These are phyloP conservation scores for Sebastiscus tertius DNA, from an alignment of 2,797 vertebrate genomes.

Conservation along the genomic window DNA sequence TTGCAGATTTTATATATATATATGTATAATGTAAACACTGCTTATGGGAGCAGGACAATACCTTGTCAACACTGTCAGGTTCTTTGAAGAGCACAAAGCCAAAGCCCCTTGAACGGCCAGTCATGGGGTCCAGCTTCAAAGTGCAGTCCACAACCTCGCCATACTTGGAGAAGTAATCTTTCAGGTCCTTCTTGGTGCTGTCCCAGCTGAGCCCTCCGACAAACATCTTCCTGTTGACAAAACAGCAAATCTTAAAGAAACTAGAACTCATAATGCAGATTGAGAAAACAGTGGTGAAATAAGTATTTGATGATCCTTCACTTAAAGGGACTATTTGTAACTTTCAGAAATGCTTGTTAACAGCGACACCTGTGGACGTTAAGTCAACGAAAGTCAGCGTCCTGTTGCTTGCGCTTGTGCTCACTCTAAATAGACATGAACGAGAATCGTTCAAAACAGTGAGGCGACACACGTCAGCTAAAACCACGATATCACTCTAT, in stretches of 20 bases:
- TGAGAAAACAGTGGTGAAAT: not conserved
- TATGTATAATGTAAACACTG: not conserved
- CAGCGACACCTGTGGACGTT: no score
- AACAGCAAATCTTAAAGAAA: not conserved
- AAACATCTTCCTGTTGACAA: constrained; percentile 93
- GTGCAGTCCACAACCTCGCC: constrained; percentile 97
- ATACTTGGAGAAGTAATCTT: constrained; percentile 98
- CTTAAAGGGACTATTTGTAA: no score
- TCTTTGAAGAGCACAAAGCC: constrained; percentile 99
- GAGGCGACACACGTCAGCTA: no score
- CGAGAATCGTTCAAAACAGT: no score
- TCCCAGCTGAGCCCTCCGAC: constrained; percentile 98
- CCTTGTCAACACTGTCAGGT: constrained; percentile 92
- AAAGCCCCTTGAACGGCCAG: constrained; percentile 95
- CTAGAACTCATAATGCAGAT: not conserved
- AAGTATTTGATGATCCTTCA: no score
- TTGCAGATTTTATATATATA: not conserved
- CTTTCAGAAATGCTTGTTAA: no score
- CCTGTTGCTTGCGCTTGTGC: fast-evolving
- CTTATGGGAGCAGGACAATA: constrained; percentile 43
- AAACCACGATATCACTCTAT: no score
- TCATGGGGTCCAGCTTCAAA: constrained; percentile 97
- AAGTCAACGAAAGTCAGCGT: fast-evolving
- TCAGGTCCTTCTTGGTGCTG: constrained; percentile 98
- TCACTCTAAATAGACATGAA: no score